phyloP scores from a whole-genome alignment of 2,888 invertebrate genomes.

The Cephus sareptanus region DNA sequence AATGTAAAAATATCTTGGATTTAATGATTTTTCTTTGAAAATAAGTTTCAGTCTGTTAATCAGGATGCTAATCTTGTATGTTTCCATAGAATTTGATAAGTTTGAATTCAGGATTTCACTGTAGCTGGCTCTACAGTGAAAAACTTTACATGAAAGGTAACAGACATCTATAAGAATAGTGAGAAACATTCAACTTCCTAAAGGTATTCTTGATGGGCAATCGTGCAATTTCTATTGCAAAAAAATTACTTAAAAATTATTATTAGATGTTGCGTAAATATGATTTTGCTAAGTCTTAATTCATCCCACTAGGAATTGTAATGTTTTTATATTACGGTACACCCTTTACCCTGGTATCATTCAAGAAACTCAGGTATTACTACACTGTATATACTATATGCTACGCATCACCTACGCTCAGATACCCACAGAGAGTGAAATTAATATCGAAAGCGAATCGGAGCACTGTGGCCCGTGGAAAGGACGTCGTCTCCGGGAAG shows the following conservation, averaged over 20 bases:
- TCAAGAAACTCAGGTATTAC: background rate
- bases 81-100: too few species aligned
- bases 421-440: conserved; percentile 16
- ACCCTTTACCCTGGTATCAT: background rate
- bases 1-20: background rate
- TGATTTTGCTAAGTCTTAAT: background rate
- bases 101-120: too few species aligned
- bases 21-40: background rate
- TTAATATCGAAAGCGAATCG: conserved; percentile 22
- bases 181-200: background rate
- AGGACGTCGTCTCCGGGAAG: background rate
- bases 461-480: conserved; percentile 1
- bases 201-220: background rate
- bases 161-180: background rate
- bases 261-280: background rate
- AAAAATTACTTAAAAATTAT: background rate
- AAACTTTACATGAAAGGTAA: background rate
- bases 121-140: background rate
- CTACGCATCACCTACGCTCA: background rate
- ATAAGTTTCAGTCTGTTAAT: background rate
- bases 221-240: background rate
- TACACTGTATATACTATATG: background rate
- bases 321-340: background rate
- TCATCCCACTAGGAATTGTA: background rate
- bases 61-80: background rate